Evolutionary conservation across 2,888 invertebrate genomes (phyloP).

Genomic region (Octodonta nipae): DNA sequence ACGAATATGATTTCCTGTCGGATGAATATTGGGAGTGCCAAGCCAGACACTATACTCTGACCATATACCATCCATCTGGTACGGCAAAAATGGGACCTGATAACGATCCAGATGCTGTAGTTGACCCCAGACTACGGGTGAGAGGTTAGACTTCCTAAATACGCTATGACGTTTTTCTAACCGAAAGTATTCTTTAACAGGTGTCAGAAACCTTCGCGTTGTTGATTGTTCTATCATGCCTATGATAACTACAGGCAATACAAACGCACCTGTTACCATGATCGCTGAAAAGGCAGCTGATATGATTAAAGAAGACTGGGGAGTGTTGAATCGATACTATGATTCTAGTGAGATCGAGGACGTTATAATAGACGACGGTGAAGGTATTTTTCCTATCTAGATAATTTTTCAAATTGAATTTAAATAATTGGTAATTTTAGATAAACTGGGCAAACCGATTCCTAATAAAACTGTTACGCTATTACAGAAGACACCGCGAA

Average conservation of each 20-base stretch:
- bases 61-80: conserved; percentile 71
- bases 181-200: conserved; percentile 30
- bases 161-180: too few relatives aligned
- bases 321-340: too few relatives aligned
- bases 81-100: conserved; percentile 69
- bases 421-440: too few relatives aligned
- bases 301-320: conserved; percentile 67
- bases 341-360: too few relatives aligned
- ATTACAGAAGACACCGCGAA: too few relatives aligned
- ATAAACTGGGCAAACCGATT: too few relatives aligned
- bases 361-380: too few relatives aligned
- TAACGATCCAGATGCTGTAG: conserved; percentile 48
- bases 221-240: conserved; percentile 79
- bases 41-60: conserved; percentile 59
- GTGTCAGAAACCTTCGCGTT: conserved; percentile 54
- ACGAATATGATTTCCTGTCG: conserved; percentile 46
- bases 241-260: conserved; percentile 62
- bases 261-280: conserved; percentile 72
- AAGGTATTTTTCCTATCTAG: too few relatives aligned
- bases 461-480: too few relatives aligned
- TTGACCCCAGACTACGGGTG: conserved; percentile 52
- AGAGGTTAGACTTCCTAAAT: conserved; percentile 40
- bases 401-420: too few relatives aligned
- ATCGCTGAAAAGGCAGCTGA: conserved; percentile 72
- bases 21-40: conserved; percentile 68